These are phyloP conservation scores for Pandion haliaetus DNA, from an alignment of 2,113 vertebrate species.

Conservation along the genomic window DNA sequence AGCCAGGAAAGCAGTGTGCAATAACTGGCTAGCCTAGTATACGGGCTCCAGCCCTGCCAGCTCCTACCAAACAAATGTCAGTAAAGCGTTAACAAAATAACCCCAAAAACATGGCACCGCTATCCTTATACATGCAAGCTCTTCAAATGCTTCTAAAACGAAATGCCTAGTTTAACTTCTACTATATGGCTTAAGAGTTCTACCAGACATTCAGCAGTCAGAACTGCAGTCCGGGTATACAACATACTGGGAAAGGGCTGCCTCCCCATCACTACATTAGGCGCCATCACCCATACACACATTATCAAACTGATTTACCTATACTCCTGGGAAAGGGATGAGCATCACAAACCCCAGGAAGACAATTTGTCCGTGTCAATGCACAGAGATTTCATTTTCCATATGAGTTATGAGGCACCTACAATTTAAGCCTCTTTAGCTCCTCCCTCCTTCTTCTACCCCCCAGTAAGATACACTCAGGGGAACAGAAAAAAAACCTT, in stretches of 20 bases:
- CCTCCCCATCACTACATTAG: background rate
- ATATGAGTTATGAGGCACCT: background rate
- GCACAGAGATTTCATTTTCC: background rate
- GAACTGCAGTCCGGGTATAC: background rate
- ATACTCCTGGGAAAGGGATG: background rate
- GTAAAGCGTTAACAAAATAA: background rate
- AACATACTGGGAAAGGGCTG: background rate
- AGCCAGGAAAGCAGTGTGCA: background rate
- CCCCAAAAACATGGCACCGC: fast-evolving
- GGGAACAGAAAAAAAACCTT: background rate
- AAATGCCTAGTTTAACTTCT: background rate
- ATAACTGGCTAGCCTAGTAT: background rate
- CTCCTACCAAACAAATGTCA: background rate
- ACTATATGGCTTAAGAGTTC: background rate
- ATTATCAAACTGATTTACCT: background rate
- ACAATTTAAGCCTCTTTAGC: background rate
- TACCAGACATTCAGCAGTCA: background rate
- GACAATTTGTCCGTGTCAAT: background rate
- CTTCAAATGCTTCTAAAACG: background rate
- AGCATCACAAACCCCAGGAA: background rate
- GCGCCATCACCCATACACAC: background rate
- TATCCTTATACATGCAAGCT: background rate
- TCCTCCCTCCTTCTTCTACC: background rate
- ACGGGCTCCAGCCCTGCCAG: background rate
- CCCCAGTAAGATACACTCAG: background rate